A percentile compares a stretch with the other conserved stretches of the same genome.
Evolutionary conservation across 2,113 vertebrate species (phyloP).

Genomic region (Nesogale talazaci): DNA sequence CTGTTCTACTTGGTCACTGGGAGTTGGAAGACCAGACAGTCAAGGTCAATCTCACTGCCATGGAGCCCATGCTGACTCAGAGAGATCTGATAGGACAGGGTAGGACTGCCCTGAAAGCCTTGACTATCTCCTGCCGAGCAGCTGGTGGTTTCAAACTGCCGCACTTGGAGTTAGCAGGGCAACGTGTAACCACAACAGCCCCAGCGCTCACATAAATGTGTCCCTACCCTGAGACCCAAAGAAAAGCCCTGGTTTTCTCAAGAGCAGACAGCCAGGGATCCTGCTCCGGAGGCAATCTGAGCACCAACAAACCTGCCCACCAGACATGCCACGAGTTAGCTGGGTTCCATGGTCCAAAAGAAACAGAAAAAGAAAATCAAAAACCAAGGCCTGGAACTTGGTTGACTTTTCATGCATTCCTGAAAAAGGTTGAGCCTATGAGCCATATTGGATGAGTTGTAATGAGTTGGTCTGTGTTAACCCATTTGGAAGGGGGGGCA

Average conservation of each 20-base stretch:
- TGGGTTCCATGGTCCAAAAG: constrained; percentile 24
- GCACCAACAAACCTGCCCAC: neutral
- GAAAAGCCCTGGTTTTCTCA: neutral
- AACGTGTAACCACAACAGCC: no score
- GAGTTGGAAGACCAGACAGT: neutral
- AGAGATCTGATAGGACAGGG: no score
- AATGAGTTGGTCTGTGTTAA: neutral
- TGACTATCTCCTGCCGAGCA: no score
- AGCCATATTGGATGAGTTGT: neutral
- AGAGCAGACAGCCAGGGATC: neutral
- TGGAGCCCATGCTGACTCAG: no score
- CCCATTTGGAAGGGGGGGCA: no score
- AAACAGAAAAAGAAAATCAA: neutral
- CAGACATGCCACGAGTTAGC: neutral
- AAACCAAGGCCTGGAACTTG: neutral
- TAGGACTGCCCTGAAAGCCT: no score
- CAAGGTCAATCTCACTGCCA: no score
- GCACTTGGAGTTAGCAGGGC: no score
- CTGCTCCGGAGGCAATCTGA: neutral
- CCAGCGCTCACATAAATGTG: neutral
- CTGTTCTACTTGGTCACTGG: neutral
- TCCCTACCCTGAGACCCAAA: neutral
- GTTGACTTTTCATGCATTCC: neutral
- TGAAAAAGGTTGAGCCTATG: neutral
- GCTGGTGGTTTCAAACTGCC: no score